Base-by-base conservation (phyloP, 2,113 vertebrate species). In the Tiliqua scincoides region DNA sequence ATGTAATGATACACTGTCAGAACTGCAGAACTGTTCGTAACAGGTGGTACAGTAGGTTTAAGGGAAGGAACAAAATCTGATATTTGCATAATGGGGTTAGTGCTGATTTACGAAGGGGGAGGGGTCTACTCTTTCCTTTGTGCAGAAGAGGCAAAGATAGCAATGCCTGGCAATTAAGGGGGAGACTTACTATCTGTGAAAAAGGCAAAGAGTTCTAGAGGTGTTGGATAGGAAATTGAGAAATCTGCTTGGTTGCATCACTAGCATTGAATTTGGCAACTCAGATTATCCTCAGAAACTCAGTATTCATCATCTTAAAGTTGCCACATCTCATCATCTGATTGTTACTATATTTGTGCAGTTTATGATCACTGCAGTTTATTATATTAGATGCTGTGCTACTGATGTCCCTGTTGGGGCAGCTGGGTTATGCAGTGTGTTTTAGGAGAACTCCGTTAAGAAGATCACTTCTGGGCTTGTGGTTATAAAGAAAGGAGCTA, bases 281-380 rank as follows among this genome's bases (percentile, higher is more conserved):
- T 59, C 54, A 73, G 72, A 78, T 32, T 1, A 83, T 67, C 14
- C 25, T 71, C 20, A 82, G 35, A 72, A 72, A 25, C 54, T 59
- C 81, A 83, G 52, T 7, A 6, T 40, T 72, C 37, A 82, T 57
- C 57, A n/a, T 82, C 10, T 71, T 72, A 18, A 72, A 37, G 25
- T 72, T 37, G 40, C 67, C 54, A 57, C 21, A 32, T 37, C 37
- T 3, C 52, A 89, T 75, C 79, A 91, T 90, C 80, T 93, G 91
- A 94, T 43, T 62, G 48, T 86, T 87, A 92, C 91, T 8, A 85
- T 14, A 86, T 68, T 84, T 81, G 25, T 57, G 54, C 11, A 57
- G 17, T 3, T 57, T 57, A 57, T 17, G 10, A 57, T 87, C 91
- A 88, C 63, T 65, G 68, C 84, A 73, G 18, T 89, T 91, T 93